Conservation (phyloP, 2,888 invertebrate species). For the Epinotia ramella region DNA sequence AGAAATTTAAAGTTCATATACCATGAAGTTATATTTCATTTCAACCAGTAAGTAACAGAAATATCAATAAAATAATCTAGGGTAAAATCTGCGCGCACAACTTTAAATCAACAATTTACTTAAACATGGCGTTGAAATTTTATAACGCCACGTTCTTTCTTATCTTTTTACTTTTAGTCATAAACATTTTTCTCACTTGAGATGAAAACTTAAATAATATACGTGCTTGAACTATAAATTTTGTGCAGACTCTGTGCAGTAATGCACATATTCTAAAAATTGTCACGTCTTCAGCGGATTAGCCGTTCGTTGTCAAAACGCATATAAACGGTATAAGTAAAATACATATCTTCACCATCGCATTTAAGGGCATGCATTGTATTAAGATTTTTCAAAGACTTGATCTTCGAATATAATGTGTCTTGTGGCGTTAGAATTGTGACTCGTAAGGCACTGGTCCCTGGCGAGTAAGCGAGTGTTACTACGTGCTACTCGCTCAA, state of each 20-base stretch:
- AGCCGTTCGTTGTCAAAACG: neutral
- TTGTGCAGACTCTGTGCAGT: constrained; percentile 1
- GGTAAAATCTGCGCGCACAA: neutral
- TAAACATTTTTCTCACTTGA: neutral
- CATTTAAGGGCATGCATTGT: neutral
- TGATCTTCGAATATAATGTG: no score
- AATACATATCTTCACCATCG: no score
- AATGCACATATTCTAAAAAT: constrained; percentile 4
- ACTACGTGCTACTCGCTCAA: no score
- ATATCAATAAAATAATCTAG: neutral
- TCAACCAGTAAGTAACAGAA: no score
- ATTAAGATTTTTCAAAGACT: no score
- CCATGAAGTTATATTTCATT: no score
- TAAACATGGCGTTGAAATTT: neutral
- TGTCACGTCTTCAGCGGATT: constrained; percentile 16
- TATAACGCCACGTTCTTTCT: neutral
- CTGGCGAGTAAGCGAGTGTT: no score
- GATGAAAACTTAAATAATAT: neutral
- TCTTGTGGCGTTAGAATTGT: no score
- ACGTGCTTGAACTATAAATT: constrained; percentile 17
- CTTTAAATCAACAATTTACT: neutral
- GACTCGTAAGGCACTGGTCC: no score
- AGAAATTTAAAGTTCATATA: no score
- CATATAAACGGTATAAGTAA: neutral
- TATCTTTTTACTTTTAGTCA: neutral